Evolutionary conservation across 2,888 invertebrate species (phyloP).

Genomic region (Plagodis dolabraria): DNA sequence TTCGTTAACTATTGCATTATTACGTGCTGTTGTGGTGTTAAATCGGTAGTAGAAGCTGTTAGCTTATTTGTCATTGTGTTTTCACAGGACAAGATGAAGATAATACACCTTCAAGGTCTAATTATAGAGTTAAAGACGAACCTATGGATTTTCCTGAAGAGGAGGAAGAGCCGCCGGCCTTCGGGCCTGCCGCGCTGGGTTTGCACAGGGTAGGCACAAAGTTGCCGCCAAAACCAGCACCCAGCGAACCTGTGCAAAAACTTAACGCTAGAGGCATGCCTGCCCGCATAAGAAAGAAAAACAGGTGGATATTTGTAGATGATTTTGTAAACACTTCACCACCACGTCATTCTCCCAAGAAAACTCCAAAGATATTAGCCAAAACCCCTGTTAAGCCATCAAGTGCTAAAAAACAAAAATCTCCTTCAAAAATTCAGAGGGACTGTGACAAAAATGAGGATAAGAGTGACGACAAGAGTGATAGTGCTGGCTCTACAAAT

Average conservation of each 20-base stretch:
- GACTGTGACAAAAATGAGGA: constrained; percentile 73
- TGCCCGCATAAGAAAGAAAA: constrained; percentile 94
- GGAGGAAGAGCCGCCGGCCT: constrained; percentile 88
- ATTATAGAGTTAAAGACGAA: constrained; percentile 81
- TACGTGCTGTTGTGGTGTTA: background rate
- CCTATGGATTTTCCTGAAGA: constrained; percentile 88
- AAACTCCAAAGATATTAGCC: constrained; percentile 85
- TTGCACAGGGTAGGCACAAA: constrained; percentile 92
- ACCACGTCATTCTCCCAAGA: constrained; percentile 89
- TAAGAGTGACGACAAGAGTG: constrained; percentile 75
- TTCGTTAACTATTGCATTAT: constrained; percentile 6
- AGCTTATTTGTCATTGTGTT: constrained; percentile 34
- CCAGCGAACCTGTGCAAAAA: constrained; percentile 91
- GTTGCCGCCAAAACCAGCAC: constrained; percentile 88
- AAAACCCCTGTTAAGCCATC: constrained; percentile 72
- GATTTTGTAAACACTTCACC: constrained; percentile 92
- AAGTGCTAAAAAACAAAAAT: constrained; percentile 78
- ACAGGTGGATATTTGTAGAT: constrained; percentile 95
- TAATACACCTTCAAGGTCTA: constrained; percentile 57
- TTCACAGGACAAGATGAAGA: constrained; percentile 65
- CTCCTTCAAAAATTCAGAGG: constrained; percentile 82
- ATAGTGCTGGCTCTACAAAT: constrained; percentile 71
- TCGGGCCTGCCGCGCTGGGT: constrained; percentile 92
- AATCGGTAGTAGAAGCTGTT: background rate
- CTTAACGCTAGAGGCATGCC: constrained; percentile 95